Evolutionary conservation across 2,113 vertebrate species (phyloP), one percentile per base, ranked within the genome.

Genomic region (Malurus melanocephalus): DNA sequence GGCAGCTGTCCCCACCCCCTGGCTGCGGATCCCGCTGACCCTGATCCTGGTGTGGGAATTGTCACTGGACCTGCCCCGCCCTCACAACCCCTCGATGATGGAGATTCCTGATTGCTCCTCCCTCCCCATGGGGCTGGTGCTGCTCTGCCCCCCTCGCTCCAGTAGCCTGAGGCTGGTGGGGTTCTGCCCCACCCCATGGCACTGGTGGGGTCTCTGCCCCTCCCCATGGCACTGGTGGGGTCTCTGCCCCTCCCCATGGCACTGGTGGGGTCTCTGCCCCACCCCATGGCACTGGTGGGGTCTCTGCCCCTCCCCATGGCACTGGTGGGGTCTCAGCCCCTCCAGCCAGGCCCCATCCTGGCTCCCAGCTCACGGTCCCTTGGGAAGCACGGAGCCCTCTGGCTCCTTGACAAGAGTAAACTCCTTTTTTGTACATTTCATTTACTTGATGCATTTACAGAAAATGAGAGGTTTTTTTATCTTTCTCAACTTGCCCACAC

Each of bases 1-100:
- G 6, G 42, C 22, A 66, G 14, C 45, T 0, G 0, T 69, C 20
- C 12, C 35, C 22, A 1, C 45, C 40, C 40, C 42, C 23, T 51
- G 55, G 27, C 55, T 0, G 0, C n/a, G 45, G 45, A 5, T 59
- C 42, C 40, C 16, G 2, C 38, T 61, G 64, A 20, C 9, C 17
- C 42, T 43, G 28, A 3, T 19, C 57, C 35, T 23, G 53, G 4
- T 4, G 3, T 40, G 38, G 9, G 20, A 28, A 9, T 5, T 40
- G 52, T 24, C 2, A 16, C 43, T 65, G 30, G 42, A 53, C 8
- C 64, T 62, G 27, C 27, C n/a, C 66, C 57, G 13, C 38, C 59
- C 57, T 10, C 13, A n/a, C 30, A n/a, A 56, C 9, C 22, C 13
- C 7, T 11, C 11, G 23, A 8, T 11, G 66, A 21, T 9, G 17